A percentile compares a stretch with the other conserved stretches of the same genome.
phyloP scores from a whole-genome alignment of 2,113 vertebrate genomes.

The Diglossa brunneiventris region DNA sequence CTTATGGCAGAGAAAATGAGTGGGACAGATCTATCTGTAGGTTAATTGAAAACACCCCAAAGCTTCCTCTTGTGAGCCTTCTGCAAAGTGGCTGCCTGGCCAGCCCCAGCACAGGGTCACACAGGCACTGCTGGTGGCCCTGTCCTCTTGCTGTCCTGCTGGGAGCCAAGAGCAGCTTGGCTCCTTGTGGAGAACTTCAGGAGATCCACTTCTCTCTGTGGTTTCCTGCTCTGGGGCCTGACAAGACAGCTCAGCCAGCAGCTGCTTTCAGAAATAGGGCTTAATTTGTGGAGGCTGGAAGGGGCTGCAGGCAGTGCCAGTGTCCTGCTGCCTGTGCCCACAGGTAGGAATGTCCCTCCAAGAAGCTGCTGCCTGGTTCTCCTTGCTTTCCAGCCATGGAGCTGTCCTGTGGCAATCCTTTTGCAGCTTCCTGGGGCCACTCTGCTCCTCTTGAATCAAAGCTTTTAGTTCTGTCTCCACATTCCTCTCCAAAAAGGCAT shows the following conservation, averaged over 20 bases:
- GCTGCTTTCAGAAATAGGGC: not conserved
- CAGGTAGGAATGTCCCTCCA: not conserved
- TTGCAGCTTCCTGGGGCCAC: not conserved
- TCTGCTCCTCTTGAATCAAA: not conserved
- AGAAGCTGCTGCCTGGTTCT: not conserved
- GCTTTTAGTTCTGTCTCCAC: not conserved
- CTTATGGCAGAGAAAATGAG: not conserved
- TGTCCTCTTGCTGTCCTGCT: not conserved
- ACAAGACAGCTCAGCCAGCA: not conserved
- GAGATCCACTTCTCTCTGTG: not conserved
- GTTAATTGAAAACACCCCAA: not conserved
- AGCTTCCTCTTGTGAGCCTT: not conserved
- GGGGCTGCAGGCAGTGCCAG: not conserved
- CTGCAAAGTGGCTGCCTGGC: not conserved
- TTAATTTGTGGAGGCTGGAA: not conserved
- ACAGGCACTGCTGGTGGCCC: not conserved
- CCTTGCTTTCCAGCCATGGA: accelerated
- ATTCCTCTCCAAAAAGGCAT: not conserved
- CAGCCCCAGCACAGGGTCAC: not conserved
- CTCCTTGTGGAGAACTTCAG: not conserved
- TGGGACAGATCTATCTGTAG: not conserved
- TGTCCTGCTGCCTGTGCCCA: not conserved
- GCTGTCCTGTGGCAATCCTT: not conserved
- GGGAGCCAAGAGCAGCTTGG: not conserved
- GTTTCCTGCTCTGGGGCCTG: not conserved